Evolutionary conservation across 2,113 vertebrate genomes (phyloP).

Genomic region (Abramis brama): DNA sequence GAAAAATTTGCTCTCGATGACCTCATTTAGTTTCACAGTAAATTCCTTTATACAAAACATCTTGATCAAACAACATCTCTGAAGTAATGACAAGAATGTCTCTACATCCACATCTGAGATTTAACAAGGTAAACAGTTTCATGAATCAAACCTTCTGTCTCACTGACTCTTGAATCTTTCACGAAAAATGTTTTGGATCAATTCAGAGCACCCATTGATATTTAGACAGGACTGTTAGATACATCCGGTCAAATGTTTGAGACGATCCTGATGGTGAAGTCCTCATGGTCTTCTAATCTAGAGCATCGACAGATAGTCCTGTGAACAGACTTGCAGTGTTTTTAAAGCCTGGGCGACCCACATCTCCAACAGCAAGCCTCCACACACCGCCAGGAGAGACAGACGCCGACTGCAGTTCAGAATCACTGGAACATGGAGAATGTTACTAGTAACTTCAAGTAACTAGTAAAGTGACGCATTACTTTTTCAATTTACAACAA

Average conservation of each 20-base stretch:
- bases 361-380: conserved; percentile 85
- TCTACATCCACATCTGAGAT: neutral
- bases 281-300: neutral
- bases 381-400: conserved; percentile 78
- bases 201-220: neutral
- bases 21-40: conserved; percentile 32
- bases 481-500: too few species aligned
- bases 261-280: neutral
- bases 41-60: neutral
- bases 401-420: conserved; percentile 84
- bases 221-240: neutral
- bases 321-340: conserved; percentile 72
- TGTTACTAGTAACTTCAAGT: too few species aligned
- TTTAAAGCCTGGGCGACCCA: conserved; percentile 74
- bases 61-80: conserved; percentile 3
- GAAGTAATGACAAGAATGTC: neutral
- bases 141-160: neutral
- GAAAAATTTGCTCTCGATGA: neutral
- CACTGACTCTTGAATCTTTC: too few species aligned
- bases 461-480: too few species aligned
- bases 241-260: neutral
- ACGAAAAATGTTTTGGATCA: neutral
- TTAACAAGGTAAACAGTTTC: conserved; percentile 9
- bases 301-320: conserved; percentile 54
- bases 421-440: conserved; percentile 78